Evolutionary conservation across 2,888 invertebrate genomes (phyloP).

Genomic region (Sminthurinus aureus): DNA sequence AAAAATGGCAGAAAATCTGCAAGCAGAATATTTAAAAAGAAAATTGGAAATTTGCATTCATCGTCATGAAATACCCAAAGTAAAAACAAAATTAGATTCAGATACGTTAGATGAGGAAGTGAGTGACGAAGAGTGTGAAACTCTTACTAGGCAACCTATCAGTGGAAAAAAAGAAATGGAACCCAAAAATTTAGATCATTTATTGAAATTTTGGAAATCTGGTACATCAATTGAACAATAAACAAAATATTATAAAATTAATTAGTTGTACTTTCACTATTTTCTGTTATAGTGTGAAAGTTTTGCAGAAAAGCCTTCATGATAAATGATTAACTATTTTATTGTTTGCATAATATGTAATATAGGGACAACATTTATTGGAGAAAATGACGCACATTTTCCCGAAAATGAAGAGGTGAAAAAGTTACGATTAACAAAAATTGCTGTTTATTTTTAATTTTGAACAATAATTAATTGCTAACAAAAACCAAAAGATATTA

Average conservation of each 20-base stretch:
- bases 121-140: conserved; percentile 11
- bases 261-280: too few species aligned
- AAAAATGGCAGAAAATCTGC: not conserved
- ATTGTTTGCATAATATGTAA: too few species aligned
- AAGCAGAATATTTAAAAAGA: not conserved
- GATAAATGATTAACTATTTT: too few species aligned
- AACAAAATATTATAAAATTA: too few species aligned
- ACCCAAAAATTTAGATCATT: not conserved
- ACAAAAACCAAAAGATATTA: too few species aligned
- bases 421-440: too few species aligned
- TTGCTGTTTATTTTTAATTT: too few species aligned
- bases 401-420: not conserved
- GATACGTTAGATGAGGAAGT: not conserved
- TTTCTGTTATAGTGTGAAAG: too few species aligned
- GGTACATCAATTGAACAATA: not conserved
- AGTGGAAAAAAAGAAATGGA: not conserved
- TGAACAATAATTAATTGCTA: too few species aligned
- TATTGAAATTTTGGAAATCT: not conserved
- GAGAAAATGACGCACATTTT: conserved; percentile 34
- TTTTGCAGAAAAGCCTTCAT: too few species aligned
- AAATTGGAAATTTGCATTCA: conserved; percentile 34
- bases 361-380: not conserved
- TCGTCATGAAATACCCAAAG: conserved; percentile 24
- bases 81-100: not conserved
- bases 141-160: not conserved